Conservation (phyloP, 2,888 invertebrate genomes). For the Epinotia demarniana region DNA sequence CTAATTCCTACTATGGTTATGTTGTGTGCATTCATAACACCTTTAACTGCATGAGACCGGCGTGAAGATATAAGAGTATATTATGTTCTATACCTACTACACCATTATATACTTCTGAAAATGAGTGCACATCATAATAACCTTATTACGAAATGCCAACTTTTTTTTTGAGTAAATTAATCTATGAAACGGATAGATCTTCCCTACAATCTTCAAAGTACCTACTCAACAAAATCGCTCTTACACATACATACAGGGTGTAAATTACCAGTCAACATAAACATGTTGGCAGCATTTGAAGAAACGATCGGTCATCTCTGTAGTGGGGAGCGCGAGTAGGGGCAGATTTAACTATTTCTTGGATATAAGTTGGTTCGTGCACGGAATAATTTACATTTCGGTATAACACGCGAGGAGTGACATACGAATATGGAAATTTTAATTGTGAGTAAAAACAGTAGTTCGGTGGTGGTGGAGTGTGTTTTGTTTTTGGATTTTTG, state of each 20-base stretch:
- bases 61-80: too few relatives aligned
- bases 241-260: not conserved
- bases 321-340: constrained; percentile 50
- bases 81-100: too few relatives aligned
- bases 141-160: too few relatives aligned
- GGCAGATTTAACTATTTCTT: constrained; percentile 67
- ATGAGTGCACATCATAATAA: too few relatives aligned
- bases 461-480: constrained; percentile 40
- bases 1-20: too few relatives aligned
- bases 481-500: not conserved
- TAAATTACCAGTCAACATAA: not conserved
- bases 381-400: constrained; percentile 62
- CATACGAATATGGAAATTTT: constrained; percentile 33
- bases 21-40: too few relatives aligned
- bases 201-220: too few relatives aligned
- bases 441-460: constrained; percentile 57
- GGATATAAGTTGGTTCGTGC: constrained; percentile 70
- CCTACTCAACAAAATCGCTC: not conserved
- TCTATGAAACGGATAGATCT: too few relatives aligned
- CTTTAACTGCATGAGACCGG: too few relatives aligned
- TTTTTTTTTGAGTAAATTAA: too few relatives aligned
- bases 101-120: too few relatives aligned
- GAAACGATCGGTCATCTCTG: constrained; percentile 19
- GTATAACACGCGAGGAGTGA: constrained; percentile 22
- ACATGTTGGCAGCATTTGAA: not conserved